These are phyloP conservation scores for Verasper variegatus DNA, from an alignment of 2,113 vertebrate species.

Conservation along the genomic window DNA sequence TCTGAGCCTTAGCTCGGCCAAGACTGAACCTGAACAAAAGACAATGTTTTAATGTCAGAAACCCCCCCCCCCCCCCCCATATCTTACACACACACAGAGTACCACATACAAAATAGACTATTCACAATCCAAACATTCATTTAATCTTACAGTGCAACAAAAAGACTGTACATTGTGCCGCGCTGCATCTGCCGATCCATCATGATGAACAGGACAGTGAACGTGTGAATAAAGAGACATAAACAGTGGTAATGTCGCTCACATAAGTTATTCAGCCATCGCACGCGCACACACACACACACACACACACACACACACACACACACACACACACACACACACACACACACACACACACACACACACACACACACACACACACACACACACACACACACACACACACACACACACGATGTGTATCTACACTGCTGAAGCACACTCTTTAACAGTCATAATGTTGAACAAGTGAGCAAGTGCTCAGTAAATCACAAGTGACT, in stretches of 20 bases:
- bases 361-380: not conserved
- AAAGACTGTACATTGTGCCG: not conserved
- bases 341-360: not conserved
- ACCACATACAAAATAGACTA: not conserved
- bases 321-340: not conserved
- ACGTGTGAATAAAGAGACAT: conserved; percentile 15
- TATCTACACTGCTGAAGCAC: not conserved
- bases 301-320: not conserved
- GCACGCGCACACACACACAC: not conserved
- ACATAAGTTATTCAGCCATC: not conserved
- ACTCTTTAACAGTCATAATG: not conserved
- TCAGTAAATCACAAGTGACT: conserved; percentile 28
- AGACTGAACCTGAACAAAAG: conserved; percentile 15
- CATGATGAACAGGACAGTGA: conserved; percentile 2
- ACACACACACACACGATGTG: not conserved
- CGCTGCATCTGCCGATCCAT: not conserved
- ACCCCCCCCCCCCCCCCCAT: not conserved
- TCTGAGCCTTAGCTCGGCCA: not conserved
- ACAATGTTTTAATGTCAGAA: not conserved
- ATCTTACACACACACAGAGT: not conserved
- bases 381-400: not conserved
- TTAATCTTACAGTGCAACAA: conserved; percentile 15
- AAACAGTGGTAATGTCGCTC: not conserved
- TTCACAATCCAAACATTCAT: not conserved
- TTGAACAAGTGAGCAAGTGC: not conserved